phyloP scores from a whole-genome alignment of 1,140 invertebrate species.

The Anoplolepis gracilipes region DNA sequence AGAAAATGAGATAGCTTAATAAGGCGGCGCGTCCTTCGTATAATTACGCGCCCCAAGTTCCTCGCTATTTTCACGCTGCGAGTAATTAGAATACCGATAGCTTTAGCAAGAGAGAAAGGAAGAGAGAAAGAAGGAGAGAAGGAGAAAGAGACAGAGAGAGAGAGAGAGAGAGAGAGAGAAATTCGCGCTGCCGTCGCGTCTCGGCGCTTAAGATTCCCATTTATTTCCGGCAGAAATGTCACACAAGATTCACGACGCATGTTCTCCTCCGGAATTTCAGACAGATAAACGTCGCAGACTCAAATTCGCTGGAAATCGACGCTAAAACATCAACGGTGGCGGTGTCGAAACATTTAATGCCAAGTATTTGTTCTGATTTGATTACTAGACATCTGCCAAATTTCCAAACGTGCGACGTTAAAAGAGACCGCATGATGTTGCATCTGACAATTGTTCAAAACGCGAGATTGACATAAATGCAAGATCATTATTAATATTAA shows the following conservation, averaged over 20 bases:
- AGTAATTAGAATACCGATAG: slow-evolving; percentile 75
- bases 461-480: background rate
- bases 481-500: too few relatives aligned
- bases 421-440: background rate
- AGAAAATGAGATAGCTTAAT: slow-evolving; percentile 76
- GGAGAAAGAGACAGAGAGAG: background rate
- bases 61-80: slow-evolving; percentile 69
- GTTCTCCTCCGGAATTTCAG: slow-evolving; percentile 27
- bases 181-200: background rate
- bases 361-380: slow-evolving; percentile 30
- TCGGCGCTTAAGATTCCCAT: slow-evolving; percentile 48
- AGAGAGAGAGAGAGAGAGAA: background rate
- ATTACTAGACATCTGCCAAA: slow-evolving; percentile 14
- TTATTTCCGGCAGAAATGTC: slow-evolving; percentile 68
- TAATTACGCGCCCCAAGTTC: slow-evolving; percentile 73
- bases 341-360: slow-evolving; percentile 36
- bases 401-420: background rate
- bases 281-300: slow-evolving; percentile 43
- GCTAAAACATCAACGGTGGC: background rate
- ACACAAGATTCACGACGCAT: slow-evolving; percentile 37
- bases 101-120: slow-evolving; percentile 8
- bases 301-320: slow-evolving; percentile 47
- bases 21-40: slow-evolving; percentile 60
- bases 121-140: background rate
- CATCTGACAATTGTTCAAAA: background rate